Conservation (phyloP, 2,888 invertebrate genomes). For the Drosophila ezoana region DNA sequence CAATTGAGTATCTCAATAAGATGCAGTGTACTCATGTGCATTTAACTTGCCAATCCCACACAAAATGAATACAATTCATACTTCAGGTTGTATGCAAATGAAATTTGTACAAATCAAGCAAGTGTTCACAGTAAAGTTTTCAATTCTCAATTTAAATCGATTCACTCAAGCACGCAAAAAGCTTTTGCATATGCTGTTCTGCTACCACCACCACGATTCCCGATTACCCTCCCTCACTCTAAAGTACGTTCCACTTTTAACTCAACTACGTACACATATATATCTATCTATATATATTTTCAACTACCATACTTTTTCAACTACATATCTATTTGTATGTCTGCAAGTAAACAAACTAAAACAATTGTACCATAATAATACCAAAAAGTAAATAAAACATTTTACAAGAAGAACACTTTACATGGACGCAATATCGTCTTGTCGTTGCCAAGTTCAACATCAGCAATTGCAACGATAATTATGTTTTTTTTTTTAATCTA, state of each 20-base stretch:
- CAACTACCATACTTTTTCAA: slow-evolving; percentile 60
- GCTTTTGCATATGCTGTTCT: slow-evolving; percentile 58
- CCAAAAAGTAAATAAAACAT: slow-evolving; percentile 12
- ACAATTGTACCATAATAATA: slow-evolving; percentile 15
- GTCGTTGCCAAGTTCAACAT: slow-evolving; percentile 27
- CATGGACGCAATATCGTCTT: slow-evolving; percentile 16
- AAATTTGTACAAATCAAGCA: slow-evolving; percentile 9
- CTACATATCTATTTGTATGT: slow-evolving; percentile 62
- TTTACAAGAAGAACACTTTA: slow-evolving; percentile 6
- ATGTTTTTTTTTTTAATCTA: slow-evolving; percentile 40
- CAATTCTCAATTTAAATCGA: slow-evolving; percentile 35
- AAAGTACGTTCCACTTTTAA: slow-evolving; percentile 20
- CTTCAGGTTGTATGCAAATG: slow-evolving; percentile 11
- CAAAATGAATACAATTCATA: not conserved
- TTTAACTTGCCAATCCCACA: not conserved
- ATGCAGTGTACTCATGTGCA: slow-evolving; percentile 3
- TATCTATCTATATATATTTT: slow-evolving; percentile 16
- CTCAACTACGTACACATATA: slow-evolving; percentile 33
- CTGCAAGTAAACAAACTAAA: slow-evolving; percentile 57
- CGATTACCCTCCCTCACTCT: slow-evolving; percentile 21
- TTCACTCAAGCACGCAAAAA: slow-evolving; percentile 59
- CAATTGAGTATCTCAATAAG: slow-evolving; percentile 7
- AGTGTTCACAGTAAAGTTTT: slow-evolving; percentile 21
- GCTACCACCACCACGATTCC: slow-evolving; percentile 17
- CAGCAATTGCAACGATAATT: slow-evolving; percentile 37